Conservation (phyloP, 2,797 vertebrate genomes). For the Thripadectes ignobilis region DNA sequence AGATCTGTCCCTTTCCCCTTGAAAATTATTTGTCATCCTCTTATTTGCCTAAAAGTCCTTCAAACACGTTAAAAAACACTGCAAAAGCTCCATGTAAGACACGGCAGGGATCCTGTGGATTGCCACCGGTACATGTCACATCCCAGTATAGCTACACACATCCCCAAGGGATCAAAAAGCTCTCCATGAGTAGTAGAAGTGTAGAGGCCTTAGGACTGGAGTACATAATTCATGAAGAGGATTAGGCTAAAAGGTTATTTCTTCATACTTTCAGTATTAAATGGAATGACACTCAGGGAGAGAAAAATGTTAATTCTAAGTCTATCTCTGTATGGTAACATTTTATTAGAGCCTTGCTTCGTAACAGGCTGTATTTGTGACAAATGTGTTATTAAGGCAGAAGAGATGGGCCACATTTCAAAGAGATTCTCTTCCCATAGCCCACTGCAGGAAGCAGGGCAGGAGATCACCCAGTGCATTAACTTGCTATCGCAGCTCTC, state of each 20-base stretch:
- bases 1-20: not conserved
- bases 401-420: constrained; percentile 5
- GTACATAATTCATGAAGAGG: not conserved
- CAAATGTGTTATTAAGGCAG: constrained; percentile 9
- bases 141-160: not conserved
- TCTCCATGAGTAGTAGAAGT: not conserved
- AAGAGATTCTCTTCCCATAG: constrained; percentile 18
- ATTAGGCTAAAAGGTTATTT: not conserved
- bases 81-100: rapidly evolving
- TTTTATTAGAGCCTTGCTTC: not conserved
- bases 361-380: not conserved
- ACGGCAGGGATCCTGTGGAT: not conserved
- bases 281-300: not conserved
- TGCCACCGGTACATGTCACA: not conserved
- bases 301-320: constrained; percentile 11
- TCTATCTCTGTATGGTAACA: not conserved
- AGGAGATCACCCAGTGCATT: constrained; percentile 54
- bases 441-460: constrained; percentile 52
- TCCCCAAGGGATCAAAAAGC: not conserved
- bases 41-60: not conserved
- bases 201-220: not conserved
- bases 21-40: not conserved
- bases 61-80: not conserved
- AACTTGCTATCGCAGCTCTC: constrained; percentile 41
- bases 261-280: not conserved